Evolutionary conservation across 2,888 invertebrate genomes (phyloP).

Genomic region (Meandrusa payeni): DNA sequence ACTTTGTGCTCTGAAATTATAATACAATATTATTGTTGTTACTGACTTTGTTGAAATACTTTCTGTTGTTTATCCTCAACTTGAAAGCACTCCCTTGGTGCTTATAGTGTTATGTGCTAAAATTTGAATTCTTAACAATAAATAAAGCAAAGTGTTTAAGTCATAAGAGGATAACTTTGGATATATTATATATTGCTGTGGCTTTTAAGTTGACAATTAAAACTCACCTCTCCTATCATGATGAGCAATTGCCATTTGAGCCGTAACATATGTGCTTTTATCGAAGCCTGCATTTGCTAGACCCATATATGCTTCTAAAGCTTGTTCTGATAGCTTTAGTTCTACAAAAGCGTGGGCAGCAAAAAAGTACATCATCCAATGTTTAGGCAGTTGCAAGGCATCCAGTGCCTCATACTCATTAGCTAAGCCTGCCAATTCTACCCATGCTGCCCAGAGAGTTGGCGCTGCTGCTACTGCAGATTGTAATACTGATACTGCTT

Average conservation of each 20-base stretch:
- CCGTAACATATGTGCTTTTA: constrained; percentile 92
- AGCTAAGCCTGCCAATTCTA: constrained; percentile 93
- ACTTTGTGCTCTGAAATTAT: too few relatives aligned
- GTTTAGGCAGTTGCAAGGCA: constrained; percentile 86
- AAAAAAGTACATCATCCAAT: constrained; percentile 98
- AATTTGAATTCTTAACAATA: too few relatives aligned
- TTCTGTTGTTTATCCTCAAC: too few relatives aligned
- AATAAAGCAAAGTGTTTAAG: too few relatives aligned
- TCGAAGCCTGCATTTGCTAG: constrained; percentile 90
- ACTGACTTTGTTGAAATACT: too few relatives aligned
- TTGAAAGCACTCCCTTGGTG: too few relatives aligned
- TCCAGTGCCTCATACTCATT: constrained; percentile 89
- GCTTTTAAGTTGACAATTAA: too few relatives aligned
- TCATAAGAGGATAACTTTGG: too few relatives aligned
- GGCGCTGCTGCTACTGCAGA: constrained; percentile 90
- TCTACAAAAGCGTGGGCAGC: constrained; percentile 94
- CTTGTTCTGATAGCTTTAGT: constrained; percentile 93
- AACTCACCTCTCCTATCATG: constrained; percentile 95
- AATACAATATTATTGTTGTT: too few relatives aligned
- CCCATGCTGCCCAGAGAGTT: constrained; percentile 97
- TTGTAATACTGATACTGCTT: constrained; percentile 89
- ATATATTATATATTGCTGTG: too few relatives aligned
- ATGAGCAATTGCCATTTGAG: constrained; percentile 95
- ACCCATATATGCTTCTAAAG: constrained; percentile 89
- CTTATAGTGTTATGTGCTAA: too few relatives aligned